Evolutionary conservation across 2,888 invertebrate species (phyloP).

Genomic region (Criorhina ranunculi): DNA sequence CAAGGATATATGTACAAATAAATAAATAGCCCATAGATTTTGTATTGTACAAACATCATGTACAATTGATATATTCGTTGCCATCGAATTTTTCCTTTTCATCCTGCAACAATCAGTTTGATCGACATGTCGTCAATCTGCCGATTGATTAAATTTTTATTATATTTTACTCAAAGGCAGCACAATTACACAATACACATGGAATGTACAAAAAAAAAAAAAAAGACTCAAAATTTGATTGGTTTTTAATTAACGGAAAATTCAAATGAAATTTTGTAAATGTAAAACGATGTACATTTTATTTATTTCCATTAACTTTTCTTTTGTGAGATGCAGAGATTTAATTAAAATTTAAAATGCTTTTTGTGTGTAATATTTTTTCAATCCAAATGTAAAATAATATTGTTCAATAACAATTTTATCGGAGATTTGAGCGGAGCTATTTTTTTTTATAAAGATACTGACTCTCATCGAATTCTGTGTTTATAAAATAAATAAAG

Average conservation of each 20-base stretch:
- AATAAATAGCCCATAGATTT: neutral
- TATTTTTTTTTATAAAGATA: neutral
- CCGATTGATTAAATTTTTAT: conserved; percentile 75
- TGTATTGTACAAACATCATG: neutral
- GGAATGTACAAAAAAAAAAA: conserved; percentile 51
- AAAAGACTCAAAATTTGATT: conserved; percentile 80
- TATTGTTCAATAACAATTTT: conserved; percentile 32
- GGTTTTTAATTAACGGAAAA: conserved; percentile 83
- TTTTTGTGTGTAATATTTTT: conserved; percentile 8
- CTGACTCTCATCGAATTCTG: too few species aligned
- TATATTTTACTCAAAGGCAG: conserved; percentile 68
- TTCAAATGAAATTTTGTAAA: conserved; percentile 67
- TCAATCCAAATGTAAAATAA: conserved; percentile 42
- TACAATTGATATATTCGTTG: neutral
- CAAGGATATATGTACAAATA: neutral
- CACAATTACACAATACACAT: conserved; percentile 47
- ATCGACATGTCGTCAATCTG: conserved; percentile 74
- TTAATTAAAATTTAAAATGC: conserved; percentile 58
- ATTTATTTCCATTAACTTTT: conserved; percentile 31
- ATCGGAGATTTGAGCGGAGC: too few species aligned
- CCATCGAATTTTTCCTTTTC: conserved; percentile 27
- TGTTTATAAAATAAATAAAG: too few species aligned
- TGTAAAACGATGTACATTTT: conserved; percentile 29
- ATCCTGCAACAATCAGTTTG: conserved; percentile 63
- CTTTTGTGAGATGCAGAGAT: conserved; percentile 27